Conservation (phyloP, 2,797 vertebrate genomes). For the Mus minutoides region DNA sequence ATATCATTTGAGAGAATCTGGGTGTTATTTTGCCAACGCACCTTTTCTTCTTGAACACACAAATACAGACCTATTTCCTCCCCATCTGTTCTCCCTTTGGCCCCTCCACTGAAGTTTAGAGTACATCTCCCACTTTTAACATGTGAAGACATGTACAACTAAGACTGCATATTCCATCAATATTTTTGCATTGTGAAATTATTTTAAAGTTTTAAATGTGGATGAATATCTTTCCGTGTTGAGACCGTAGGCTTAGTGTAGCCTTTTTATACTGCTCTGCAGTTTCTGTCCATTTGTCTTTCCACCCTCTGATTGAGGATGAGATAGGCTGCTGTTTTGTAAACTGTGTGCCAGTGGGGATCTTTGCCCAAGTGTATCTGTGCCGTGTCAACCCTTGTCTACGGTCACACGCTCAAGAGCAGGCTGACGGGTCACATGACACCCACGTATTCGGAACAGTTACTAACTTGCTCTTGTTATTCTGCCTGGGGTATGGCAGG, state of each 20-base stretch:
- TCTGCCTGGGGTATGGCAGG: not conserved
- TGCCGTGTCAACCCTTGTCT: not conserved
- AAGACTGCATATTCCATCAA: not conserved
- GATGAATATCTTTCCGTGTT: not conserved
- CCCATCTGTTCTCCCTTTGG: accelerated
- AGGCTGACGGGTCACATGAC: not conserved
- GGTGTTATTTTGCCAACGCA: not conserved
- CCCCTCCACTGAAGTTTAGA: not conserved
- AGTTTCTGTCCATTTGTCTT: not conserved
- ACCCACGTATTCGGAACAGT: not conserved
- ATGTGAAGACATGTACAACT: not conserved
- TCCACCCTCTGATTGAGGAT: not conserved
- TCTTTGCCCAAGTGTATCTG: not conserved
- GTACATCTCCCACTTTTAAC: not conserved
- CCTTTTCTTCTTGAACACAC: not conserved
- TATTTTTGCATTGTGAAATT: conserved; percentile 1
- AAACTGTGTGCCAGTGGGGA: not conserved
- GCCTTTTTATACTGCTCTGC: not conserved
- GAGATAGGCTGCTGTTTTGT: not conserved
- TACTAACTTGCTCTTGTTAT: no score
- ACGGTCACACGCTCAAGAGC: not conserved
- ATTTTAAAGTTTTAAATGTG: not conserved
- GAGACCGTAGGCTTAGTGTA: not conserved
- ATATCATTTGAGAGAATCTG: not conserved
- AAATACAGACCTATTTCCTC: not conserved